Base-by-base conservation (phyloP, 2,797 vertebrate genomes). In the Sebastiscus tertius region DNA sequence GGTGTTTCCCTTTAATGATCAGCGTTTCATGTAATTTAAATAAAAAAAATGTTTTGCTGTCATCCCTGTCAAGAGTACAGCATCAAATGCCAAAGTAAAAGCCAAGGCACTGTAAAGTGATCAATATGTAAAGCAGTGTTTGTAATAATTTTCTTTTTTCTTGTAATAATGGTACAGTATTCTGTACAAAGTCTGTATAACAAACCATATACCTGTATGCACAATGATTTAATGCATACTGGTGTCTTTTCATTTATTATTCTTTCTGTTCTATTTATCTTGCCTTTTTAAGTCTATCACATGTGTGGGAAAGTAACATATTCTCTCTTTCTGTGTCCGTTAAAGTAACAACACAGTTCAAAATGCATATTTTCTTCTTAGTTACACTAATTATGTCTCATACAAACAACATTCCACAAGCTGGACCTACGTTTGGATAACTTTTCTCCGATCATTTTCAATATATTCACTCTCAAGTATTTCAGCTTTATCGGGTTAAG, bases 31-130 rank as follows among this genome's bases (percentile, higher is more conserved):
- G 58, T 66, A 10, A 24, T 22, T 70, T 27, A 11, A 61, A 79
- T 27, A 16, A 78, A 52, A 33, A 31, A 46, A 36, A 7, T 58
- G 27, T 60, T 85, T 22, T 71, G 4, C 54, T 65, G 36, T 64
- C 16, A 72, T 66, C 86, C 24, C 66, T 54, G 27, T 79, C 8
- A 74, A 56, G 26, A 63, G 61, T 39, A 63, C 52, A 77, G 42
- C 65, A 58, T 52, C 12, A 82, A 39, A 84, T 63, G 33, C 92
- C 90, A 94, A 94, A 93, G 83, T 67, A 24, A 73, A 67, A 81
- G 31, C 70, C 27, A 83, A 69, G 14, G 8, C 63, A 70, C 54
- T 68, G n/a, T 58, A 8, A 60, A 75, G 11, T 26, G 31, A 67
- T 70, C 33, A 54, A 10, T 27, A 55, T 75, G 6, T 34, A 59